Conservation (phyloP, 2,797 vertebrate genomes). For the Propithecus deckenii region DNA sequence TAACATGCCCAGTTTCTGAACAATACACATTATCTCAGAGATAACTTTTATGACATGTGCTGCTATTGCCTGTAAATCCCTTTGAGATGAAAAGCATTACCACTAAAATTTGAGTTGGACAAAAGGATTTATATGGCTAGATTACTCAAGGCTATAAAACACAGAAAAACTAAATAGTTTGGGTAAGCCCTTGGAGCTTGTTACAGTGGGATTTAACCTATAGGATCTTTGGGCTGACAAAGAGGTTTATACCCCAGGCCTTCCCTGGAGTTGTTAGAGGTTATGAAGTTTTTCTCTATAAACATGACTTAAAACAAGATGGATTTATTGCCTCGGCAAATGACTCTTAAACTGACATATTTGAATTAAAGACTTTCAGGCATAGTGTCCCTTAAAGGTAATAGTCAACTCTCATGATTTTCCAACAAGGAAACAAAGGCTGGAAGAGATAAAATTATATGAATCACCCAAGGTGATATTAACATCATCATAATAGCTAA, state of each 20-base stretch:
- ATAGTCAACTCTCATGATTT: background rate
- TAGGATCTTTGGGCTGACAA: background rate
- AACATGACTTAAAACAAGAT: slow-evolving; percentile 33
- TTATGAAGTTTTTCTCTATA: slow-evolving; percentile 15
- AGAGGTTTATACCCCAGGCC: background rate
- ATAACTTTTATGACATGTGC: background rate
- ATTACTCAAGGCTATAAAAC: slow-evolving; percentile 32
- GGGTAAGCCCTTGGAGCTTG: background rate
- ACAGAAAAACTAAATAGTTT: slow-evolving; percentile 48
- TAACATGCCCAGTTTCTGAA: background rate
- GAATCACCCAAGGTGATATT: background rate
- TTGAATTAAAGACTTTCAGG: background rate
- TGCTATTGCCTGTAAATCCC: slow-evolving; percentile 38
- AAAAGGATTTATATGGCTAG: background rate
- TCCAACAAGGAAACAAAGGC: background rate
- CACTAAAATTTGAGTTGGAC: slow-evolving; percentile 28
- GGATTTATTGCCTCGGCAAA: background rate
- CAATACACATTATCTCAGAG: background rate
- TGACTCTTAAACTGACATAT: background rate
- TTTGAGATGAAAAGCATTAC: slow-evolving; percentile 48
- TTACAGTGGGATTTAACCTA: background rate
- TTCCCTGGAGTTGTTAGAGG: background rate
- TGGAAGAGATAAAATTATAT: background rate
- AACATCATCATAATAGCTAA: background rate
- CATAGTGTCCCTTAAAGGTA: background rate